Conservation (phyloP, 2,113 vertebrate genomes). For the Capreolus pygargus region DNA sequence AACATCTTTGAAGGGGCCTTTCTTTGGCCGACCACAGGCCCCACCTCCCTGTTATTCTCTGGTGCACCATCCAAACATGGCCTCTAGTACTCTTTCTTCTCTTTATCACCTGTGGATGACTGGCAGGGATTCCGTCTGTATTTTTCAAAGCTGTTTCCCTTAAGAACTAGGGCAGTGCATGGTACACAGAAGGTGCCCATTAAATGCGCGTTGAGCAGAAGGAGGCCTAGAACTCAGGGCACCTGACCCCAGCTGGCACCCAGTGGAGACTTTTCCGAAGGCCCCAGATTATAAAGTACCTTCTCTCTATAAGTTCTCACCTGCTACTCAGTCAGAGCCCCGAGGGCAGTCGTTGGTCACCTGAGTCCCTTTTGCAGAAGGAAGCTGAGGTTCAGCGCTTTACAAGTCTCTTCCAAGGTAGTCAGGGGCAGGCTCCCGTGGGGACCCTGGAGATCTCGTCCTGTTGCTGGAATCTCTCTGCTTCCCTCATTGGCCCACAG, state of each 20-base stretch:
- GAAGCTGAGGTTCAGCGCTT: background rate
- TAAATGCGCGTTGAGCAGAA: background rate
- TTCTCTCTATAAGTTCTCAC: background rate
- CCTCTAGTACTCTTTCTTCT: background rate
- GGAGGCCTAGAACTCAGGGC: background rate
- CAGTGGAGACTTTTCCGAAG: background rate
- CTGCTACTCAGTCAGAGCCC: background rate
- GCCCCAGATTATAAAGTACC: background rate
- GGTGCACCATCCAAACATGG: rapidly evolving
- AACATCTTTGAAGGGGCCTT: rapidly evolving
- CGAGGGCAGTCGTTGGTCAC: background rate
- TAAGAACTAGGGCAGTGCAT: background rate
- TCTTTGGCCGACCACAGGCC: background rate
- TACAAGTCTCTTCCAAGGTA: background rate
- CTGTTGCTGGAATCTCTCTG: background rate
- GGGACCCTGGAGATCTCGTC: background rate
- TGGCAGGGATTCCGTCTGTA: background rate
- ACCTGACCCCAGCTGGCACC: background rate
- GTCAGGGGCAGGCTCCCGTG: rapidly evolving
- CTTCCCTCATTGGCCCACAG: rapidly evolving
- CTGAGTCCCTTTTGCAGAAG: background rate
- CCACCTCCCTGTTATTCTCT: background rate
- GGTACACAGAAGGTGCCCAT: background rate
- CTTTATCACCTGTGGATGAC: background rate
- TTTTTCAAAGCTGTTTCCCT: background rate